These are phyloP conservation scores for Apomyelois bistriatella DNA, from an alignment of 2,888 invertebrate genomes.

Conservation along the genomic window DNA sequence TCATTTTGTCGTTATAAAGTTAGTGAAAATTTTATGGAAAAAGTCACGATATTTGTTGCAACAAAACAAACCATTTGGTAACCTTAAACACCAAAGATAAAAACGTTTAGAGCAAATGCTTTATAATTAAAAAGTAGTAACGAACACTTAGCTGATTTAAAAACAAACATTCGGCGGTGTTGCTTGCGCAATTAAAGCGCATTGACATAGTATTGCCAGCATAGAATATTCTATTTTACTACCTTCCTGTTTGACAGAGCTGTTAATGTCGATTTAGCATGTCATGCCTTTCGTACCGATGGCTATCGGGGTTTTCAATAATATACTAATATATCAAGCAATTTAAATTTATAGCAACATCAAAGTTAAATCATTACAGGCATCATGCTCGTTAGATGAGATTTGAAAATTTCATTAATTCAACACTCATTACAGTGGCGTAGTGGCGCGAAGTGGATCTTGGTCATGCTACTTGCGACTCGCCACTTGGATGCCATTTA, in stretches of 20 bases:
- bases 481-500: no score
- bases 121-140: constrained; percentile 13
- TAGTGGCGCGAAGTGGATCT: no score
- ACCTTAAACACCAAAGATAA: constrained; percentile 6
- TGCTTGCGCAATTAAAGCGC: constrained; percentile 20
- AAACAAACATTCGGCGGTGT: constrained; percentile 17
- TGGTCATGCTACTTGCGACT: no score
- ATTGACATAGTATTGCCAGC: constrained; percentile 44
- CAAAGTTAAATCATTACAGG: neutral
- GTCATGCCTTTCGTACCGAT: constrained; percentile 51
- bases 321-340: constrained; percentile 32
- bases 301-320: constrained; percentile 41
- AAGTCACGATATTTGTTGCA: no score
- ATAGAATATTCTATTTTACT: constrained; percentile 60
- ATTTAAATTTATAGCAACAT: constrained; percentile 43
- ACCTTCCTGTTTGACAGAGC: constrained; percentile 69
- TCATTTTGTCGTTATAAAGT: no score
- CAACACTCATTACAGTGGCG: no score
- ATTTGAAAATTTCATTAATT: no score
- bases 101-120: constrained; percentile 2
- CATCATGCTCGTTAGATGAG: no score
- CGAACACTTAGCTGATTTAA: constrained; percentile 5
- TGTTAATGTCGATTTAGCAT: constrained; percentile 77
- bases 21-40: no score
- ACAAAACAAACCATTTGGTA: neutral